phyloP scores from a whole-genome alignment of 2,113 vertebrate species.

The Pao palembangensis region DNA sequence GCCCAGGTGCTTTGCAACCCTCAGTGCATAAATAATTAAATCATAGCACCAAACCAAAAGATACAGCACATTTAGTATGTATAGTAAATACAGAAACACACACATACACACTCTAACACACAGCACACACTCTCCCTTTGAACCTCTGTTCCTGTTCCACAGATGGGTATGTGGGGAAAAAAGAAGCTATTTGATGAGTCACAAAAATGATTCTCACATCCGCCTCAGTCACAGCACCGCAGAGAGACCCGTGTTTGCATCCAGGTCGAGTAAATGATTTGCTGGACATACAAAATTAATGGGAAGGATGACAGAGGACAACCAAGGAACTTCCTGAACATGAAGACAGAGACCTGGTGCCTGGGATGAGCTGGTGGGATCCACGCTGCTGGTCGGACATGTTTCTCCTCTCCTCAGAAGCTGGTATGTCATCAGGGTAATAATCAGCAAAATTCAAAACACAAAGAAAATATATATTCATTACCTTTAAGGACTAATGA shows the following conservation, averaged over 20 bases:
- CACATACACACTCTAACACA: conserved; percentile 9
- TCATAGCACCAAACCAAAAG: conserved; percentile 19
- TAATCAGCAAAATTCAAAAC: not conserved
- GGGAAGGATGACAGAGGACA: conserved; percentile 19
- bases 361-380: conserved; percentile 10
- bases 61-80: conserved; percentile 10
- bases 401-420: not conserved
- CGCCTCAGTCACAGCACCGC: conserved; percentile 4
- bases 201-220: conserved; percentile 37
- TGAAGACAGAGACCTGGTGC: conserved; percentile 1
- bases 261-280: conserved; percentile 30
- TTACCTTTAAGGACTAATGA: not conserved
- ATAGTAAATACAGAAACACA: conserved; percentile 10
- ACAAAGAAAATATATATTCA: not conserved
- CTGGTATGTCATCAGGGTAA: not conserved
- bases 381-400: conserved; percentile 8
- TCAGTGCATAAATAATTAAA: not conserved
- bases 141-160: conserved; percentile 32
- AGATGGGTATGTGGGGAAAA: conserved; percentile 23
- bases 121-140: conserved; percentile 28
- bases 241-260: conserved; percentile 28
- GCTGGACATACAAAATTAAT: conserved; percentile 47
- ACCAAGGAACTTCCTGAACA: conserved; percentile 5
- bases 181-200: conserved; percentile 32
- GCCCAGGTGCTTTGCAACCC: too few species aligned